Evolutionary conservation across 2,888 invertebrate species (phyloP).

Genomic region (Orthosia gracilis): DNA sequence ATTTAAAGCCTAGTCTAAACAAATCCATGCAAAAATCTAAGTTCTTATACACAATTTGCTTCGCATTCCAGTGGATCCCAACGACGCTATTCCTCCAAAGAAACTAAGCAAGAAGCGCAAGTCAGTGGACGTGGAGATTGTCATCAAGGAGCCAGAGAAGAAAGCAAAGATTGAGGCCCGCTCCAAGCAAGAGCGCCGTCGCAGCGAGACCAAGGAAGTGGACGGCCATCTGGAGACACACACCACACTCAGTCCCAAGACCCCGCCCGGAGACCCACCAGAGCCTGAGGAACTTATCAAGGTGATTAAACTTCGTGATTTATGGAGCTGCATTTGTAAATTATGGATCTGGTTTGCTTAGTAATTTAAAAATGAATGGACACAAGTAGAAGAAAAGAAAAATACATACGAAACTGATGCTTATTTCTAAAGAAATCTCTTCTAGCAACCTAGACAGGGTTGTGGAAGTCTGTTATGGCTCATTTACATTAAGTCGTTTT

Average conservation of each 20-base stretch:
- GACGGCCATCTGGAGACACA: slow-evolving; percentile 95
- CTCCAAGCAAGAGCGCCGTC: slow-evolving; percentile 80
- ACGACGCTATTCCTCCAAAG: slow-evolving; percentile 78
- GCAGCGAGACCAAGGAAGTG: slow-evolving; percentile 89
- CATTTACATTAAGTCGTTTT: too few species aligned
- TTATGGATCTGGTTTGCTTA: too few species aligned
- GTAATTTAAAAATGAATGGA: too few species aligned
- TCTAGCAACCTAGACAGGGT: neutral
- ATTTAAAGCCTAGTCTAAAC: neutral
- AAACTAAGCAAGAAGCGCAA: slow-evolving; percentile 84
- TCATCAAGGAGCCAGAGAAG: slow-evolving; percentile 81
- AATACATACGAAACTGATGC: too few species aligned
- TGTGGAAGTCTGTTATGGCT: neutral
- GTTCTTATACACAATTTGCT: slow-evolving; percentile 4
- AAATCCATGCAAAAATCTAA: neutral
- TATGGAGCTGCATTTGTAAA: neutral
- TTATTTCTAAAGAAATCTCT: too few species aligned
- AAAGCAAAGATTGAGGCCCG: slow-evolving; percentile 83
- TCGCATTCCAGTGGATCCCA: slow-evolving; percentile 83
- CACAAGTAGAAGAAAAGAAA: too few species aligned
- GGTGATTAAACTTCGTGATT: slow-evolving; percentile 70
- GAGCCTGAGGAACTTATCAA: slow-evolving; percentile 98
- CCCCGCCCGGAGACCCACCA: slow-evolving; percentile 96
- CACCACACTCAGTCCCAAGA: slow-evolving; percentile 94
- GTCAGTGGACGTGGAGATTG: slow-evolving; percentile 76